A percentile compares a stretch with the other conserved stretches of the same genome.
phyloP scores from a whole-genome alignment of 1,140 invertebrate genomes.

The Chironomus striatipennis region DNA sequence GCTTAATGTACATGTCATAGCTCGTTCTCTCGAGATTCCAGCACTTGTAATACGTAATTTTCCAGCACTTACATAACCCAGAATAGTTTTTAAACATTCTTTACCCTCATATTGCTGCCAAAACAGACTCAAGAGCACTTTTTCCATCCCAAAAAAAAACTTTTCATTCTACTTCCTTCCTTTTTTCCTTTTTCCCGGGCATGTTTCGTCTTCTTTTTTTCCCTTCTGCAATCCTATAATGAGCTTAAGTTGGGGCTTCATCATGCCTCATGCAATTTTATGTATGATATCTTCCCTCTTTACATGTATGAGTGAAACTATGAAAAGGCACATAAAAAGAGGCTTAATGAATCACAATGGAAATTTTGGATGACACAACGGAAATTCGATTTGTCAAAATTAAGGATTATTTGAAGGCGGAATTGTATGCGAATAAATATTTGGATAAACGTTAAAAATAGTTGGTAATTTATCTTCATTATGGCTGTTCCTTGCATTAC shows the following conservation, averaged over 20 bases:
- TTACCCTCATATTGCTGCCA: too few relatives aligned
- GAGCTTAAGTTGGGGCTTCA: not conserved
- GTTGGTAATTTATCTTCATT: too few relatives aligned
- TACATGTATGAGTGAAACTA: not conserved
- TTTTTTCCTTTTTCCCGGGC: not conserved
- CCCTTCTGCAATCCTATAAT: not conserved
- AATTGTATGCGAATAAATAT: too few relatives aligned
- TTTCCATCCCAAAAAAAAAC: too few relatives aligned
- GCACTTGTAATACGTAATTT: too few relatives aligned
- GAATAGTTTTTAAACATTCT: too few relatives aligned
- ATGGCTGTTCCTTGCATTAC: too few relatives aligned
- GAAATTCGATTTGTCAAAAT: conserved; percentile 8
- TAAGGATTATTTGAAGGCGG: not conserved
- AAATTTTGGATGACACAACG: not conserved
- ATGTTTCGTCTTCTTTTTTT: not conserved
- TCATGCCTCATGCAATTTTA: conserved; percentile 1
- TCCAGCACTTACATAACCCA: too few relatives aligned
- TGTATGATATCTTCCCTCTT: not conserved
- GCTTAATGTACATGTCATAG: too few relatives aligned
- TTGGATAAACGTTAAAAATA: too few relatives aligned
- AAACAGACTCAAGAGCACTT: too few relatives aligned
- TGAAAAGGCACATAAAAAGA: not conserved
- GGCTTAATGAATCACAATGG: not conserved
- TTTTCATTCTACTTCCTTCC: not conserved
- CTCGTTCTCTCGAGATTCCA: too few relatives aligned